These are phyloP conservation scores for Scaptomyza flava DNA, from an alignment of 2,888 invertebrate genomes.

Conservation along the genomic window DNA sequence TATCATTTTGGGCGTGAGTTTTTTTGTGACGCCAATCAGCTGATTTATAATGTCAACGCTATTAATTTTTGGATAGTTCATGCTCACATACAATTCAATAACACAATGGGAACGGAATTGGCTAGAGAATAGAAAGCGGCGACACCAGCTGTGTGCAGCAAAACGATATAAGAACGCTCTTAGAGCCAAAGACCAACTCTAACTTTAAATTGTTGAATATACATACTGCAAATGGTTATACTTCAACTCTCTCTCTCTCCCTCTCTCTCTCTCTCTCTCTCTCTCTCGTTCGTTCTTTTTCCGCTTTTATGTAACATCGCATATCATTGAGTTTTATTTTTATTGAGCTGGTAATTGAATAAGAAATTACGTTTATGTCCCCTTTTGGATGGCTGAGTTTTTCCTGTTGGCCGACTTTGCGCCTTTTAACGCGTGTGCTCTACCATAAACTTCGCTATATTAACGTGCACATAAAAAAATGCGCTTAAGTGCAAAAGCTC, in stretches of 20 bases:
- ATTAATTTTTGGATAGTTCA: conserved; percentile 59
- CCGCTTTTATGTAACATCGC: conserved; percentile 57
- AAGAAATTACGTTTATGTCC: conserved; percentile 69
- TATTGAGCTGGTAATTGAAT: conserved; percentile 76
- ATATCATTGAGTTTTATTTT: conserved; percentile 73
- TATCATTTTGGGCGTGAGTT: conserved; percentile 31
- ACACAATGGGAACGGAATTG: conserved; percentile 50
- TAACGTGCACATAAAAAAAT: conserved; percentile 57
- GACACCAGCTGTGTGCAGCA: conserved; percentile 22
- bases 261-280: conserved; percentile 11
- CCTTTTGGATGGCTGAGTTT: conserved; percentile 33
- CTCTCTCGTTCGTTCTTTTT: conserved; percentile 13
- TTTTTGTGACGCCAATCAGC: conserved; percentile 51
- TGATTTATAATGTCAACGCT: conserved; percentile 34
- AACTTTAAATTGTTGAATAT: conserved; percentile 33
- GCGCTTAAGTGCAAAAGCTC: conserved; percentile 16
- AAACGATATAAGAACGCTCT: conserved; percentile 42
- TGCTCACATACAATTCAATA: conserved; percentile 58
- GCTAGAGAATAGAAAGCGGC: conserved; percentile 24
- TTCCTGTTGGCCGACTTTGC: conserved; percentile 40
- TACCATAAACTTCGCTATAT: conserved; percentile 53
- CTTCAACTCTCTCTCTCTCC: conserved; percentile 2
- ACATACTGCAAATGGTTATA: conserved; percentile 26
- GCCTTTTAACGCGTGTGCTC: conserved; percentile 50
- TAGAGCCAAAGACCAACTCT: conserved; percentile 34